Evolutionary conservation across 2,888 invertebrate species (phyloP).

Genomic region (Anthophora plumipes): DNA sequence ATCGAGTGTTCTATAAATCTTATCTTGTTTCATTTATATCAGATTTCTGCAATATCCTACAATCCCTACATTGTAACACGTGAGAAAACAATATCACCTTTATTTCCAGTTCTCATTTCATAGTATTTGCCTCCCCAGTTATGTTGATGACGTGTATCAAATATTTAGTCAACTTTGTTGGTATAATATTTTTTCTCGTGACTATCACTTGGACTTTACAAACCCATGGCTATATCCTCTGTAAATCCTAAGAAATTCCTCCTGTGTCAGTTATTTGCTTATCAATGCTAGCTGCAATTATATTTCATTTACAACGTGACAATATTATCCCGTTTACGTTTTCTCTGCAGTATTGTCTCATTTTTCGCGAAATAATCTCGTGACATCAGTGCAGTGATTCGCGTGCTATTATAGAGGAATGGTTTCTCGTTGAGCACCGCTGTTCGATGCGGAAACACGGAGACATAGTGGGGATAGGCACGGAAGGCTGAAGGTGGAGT

Average conservation of each 20-base stretch:
- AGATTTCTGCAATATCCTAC: neutral
- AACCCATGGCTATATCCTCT: no score
- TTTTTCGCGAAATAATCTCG: neutral
- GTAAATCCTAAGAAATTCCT: no score
- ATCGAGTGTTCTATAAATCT: conserved; percentile 35
- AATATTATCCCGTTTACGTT: no score
- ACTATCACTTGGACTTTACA: neutral
- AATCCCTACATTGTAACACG: neutral
- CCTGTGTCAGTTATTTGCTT: neutral
- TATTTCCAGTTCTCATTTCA: neutral
- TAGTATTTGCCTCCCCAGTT: neutral
- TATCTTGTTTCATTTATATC: neutral
- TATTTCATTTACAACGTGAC: neutral
- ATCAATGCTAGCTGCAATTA: neutral
- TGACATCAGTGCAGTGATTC: neutral
- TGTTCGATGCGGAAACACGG: conserved; percentile 63
- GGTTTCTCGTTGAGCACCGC: conserved; percentile 52
- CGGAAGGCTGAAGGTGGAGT: conserved; percentile 35
- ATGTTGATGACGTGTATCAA: neutral
- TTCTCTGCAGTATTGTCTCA: neutral
- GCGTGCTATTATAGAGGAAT: neutral
- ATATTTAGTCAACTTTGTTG: neutral
- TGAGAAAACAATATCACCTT: neutral
- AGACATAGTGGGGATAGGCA: conserved; percentile 55
- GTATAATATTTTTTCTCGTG: neutral